A percentile compares a stretch with the other conserved stretches of the same genome.
Conservation (phyloP, 2,797 vertebrate species). For the Sciaenops ocellatus region DNA sequence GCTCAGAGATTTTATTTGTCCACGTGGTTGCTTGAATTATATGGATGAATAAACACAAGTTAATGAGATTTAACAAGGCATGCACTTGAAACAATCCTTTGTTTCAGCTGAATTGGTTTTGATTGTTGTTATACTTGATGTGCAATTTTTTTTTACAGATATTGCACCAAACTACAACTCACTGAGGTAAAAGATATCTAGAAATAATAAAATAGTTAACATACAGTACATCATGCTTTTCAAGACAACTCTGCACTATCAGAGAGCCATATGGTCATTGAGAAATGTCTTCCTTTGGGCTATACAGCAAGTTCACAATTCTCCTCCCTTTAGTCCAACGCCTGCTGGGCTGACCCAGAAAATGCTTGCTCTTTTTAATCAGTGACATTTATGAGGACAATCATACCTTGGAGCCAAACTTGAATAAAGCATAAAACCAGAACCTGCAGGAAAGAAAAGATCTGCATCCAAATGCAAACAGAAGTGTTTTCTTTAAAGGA, state of each 20-base stretch:
- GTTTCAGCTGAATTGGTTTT: conserved; percentile 51
- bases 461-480: conserved; percentile 35
- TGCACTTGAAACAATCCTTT: conserved; percentile 64
- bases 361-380: conserved; percentile 54
- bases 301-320: conserved; percentile 61
- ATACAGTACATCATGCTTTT: conserved; percentile 22
- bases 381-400: conserved; percentile 44
- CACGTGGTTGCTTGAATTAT: conserved; percentile 68
- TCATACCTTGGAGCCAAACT: conserved; percentile 32
- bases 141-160: conserved; percentile 41
- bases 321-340: conserved; percentile 70
- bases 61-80: conserved; percentile 73
- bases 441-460: background rate
- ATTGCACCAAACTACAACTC: conserved; percentile 16
- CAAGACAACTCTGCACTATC: conserved; percentile 41
- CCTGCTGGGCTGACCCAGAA: conserved; percentile 81
- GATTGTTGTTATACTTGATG: conserved; percentile 27
- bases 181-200: conserved; percentile 15
- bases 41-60: conserved; percentile 74
- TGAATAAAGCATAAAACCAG: conserved; percentile 6
- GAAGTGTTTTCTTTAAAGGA: conserved; percentile 23
- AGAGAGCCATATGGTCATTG: conserved; percentile 70
- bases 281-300: conserved; percentile 76
- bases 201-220: conserved; percentile 6
- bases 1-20: conserved; percentile 55